Conservation (phyloP, 2,888 invertebrate species). For the Mycalesis mineus region DNA sequence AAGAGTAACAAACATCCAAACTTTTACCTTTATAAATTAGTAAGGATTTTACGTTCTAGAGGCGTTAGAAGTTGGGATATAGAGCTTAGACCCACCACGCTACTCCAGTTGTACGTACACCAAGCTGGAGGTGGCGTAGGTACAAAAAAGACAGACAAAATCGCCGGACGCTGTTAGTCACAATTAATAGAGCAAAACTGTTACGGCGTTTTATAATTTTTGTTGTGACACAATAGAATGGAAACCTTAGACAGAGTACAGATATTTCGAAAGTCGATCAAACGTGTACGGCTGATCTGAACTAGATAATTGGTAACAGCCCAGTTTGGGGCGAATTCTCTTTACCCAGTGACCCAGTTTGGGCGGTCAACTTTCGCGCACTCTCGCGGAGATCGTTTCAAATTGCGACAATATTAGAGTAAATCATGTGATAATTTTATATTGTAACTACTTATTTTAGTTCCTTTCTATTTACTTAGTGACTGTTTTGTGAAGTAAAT, state of each 20-base stretch:
- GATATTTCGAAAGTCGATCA: constrained; percentile 19
- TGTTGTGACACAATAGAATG: neutral
- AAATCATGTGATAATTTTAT: too few relatives aligned
- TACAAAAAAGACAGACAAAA: neutral
- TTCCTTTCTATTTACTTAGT: too few relatives aligned
- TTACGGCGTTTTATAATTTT: neutral
- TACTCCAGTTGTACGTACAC: too few relatives aligned
- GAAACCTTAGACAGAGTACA: neutral
- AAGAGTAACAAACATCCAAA: too few relatives aligned
- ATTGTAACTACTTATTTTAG: too few relatives aligned
- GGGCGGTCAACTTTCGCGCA: constrained; percentile 40
- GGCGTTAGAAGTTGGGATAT: too few relatives aligned
- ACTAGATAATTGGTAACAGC: constrained; percentile 29
- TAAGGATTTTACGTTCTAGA: too few relatives aligned
- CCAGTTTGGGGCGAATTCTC: constrained; percentile 26
- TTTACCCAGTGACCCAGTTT: constrained; percentile 43
- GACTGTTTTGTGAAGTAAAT: too few relatives aligned
- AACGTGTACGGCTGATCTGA: constrained; percentile 18
- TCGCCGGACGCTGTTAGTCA: neutral
- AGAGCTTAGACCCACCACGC: too few relatives aligned
- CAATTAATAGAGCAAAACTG: constrained; percentile 2
- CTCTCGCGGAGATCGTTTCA: constrained; percentile 29
- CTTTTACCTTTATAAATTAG: too few relatives aligned
- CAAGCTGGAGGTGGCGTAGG: too few relatives aligned
- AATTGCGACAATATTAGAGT: neutral